Percentiles rank a stretch among this genome's conserved stretches.
These are phyloP conservation scores for Euleptes europaea DNA, from an alignment of 2,113 vertebrate species.

Conservation along the genomic window DNA sequence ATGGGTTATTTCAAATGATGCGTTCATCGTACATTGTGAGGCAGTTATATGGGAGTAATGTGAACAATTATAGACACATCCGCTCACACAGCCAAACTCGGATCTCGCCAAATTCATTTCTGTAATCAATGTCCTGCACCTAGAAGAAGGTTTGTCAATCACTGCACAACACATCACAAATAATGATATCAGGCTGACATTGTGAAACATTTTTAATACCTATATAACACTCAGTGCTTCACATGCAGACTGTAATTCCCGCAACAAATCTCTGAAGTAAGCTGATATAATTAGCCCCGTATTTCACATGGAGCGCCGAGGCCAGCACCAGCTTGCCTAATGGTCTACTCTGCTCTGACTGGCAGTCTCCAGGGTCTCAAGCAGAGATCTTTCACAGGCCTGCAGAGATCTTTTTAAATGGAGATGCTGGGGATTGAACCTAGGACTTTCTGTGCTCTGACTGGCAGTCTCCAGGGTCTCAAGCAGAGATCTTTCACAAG, in stretches of 20 bases:
- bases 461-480: background rate
- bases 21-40: background rate
- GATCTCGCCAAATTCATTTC: background rate
- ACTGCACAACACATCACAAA: background rate
- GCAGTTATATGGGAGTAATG: background rate
- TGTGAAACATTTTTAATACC: background rate
- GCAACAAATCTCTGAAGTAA: background rate
- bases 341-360: background rate
- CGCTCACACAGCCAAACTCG: background rate
- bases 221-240: background rate
- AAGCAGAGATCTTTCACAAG: background rate
- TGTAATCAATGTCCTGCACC: background rate
- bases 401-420: background rate
- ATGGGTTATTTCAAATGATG: background rate
- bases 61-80: background rate
- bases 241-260: background rate
- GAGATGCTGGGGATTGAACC: background rate
- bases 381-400: background rate
- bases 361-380: background rate
- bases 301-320: background rate
- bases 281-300: background rate
- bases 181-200: background rate
- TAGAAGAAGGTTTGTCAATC: background rate
- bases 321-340: background rate
- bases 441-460: background rate